Evolutionary conservation across 2,797 vertebrate genomes (phyloP).

Genomic region (Psittacula derbiana): DNA sequence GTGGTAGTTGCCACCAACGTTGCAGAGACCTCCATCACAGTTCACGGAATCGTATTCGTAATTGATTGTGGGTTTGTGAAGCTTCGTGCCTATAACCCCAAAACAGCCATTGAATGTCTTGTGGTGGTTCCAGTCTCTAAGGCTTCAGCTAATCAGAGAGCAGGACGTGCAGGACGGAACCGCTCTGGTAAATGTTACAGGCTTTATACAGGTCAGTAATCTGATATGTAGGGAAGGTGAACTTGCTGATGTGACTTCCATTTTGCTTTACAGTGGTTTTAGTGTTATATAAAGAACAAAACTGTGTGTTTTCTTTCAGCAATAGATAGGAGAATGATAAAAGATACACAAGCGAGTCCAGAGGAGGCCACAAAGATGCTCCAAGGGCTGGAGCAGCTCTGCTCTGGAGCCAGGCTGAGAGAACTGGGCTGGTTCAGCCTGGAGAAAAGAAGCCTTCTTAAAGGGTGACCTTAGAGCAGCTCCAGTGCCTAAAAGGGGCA

Average conservation of each 20-base stretch:
- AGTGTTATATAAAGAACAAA: neutral
- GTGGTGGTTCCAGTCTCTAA: slow-evolving; percentile 95
- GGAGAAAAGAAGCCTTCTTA: neutral
- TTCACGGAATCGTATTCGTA: slow-evolving; percentile 90
- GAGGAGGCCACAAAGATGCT: neutral
- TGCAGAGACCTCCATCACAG: slow-evolving; percentile 96
- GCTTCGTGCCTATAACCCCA: slow-evolving; percentile 93
- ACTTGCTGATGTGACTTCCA: neutral
- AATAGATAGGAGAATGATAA: neutral
- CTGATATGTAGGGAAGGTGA: neutral
- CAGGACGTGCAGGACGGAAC: slow-evolving; percentile 90
- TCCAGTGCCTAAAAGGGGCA: neutral
- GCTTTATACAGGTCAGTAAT: slow-evolving; percentile 89
- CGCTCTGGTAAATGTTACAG: slow-evolving; percentile 94
- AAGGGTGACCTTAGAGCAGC: neutral
- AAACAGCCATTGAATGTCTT: slow-evolving; percentile 91
- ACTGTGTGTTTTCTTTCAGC: neutral
- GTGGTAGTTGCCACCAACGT: slow-evolving; percentile 97
- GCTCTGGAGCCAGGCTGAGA: neutral
- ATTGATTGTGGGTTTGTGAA: slow-evolving; percentile 98
- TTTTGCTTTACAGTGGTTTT: fast-evolving
- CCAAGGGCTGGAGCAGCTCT: neutral
- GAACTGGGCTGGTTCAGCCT: neutral
- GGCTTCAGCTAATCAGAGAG: slow-evolving; percentile 93
- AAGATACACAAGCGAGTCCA: neutral